Base-by-base conservation (phyloP, 2,888 invertebrate genomes). In the Plutella xylostella region DNA sequence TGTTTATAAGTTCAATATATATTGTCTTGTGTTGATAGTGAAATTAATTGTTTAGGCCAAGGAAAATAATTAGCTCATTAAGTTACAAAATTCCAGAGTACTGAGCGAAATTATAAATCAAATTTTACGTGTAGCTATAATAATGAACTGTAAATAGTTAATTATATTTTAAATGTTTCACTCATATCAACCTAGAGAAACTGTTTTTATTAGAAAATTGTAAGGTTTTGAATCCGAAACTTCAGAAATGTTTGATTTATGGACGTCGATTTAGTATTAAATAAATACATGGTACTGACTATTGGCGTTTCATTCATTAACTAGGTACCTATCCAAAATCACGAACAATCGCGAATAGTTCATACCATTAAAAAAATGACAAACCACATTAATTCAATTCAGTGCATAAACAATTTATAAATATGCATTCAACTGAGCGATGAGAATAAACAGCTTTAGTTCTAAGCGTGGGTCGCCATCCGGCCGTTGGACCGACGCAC, bases 161-260 rank as follows among this genome's bases (percentile, higher is more conserved):
- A 65, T 68, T 76, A 79, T 79, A 75, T 77, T 82, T 76, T 73
- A 61, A 73, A 78, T 69, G 71, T 80, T 78, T 76, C 69, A 74
- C 74, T 80, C 79, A 79, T 80, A 80, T 80, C 79, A 80, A 76
- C 65, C 65, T 79, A 78, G 78, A 69, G 65, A 73, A 69, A 68
- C 69, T 68, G 76, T 74, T 76, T 43, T 73, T 74, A 71, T 65
- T 76, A 78, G 73, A 64, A 68, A 79, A 73, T 69, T 72, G 65
- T 78, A 74, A 76, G 68, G 61, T 70, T 73, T 72, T 68, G 61
- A 68, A 65, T 74, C 68, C 63, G 63, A 63, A 60, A 67, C 69
- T 71, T 75, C 72, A 59, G 65, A 71, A 63, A 65, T 67, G 65
- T 76, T 79, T 80, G 62, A 68, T 80, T 80, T 80, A 73, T 70